Percentiles rank a stretch among this genome's conserved stretches.
These are phyloP conservation scores for Boleophthalmus pectinirostris DNA, from an alignment of 2,113 vertebrate genomes.

Conservation along the genomic window DNA sequence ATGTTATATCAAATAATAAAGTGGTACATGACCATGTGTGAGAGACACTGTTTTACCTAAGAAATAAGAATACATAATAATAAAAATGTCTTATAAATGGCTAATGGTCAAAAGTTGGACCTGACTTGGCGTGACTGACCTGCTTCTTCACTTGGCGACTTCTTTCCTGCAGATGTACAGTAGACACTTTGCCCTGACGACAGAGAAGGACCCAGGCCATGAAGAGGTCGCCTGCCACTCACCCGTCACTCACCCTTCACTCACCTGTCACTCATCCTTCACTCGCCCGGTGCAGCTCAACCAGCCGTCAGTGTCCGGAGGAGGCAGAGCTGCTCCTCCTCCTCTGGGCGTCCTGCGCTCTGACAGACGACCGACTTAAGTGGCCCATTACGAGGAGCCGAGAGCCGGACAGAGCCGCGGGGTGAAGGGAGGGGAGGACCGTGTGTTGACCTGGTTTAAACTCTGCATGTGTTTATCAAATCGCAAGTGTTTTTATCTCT, in stretches of 20 bases:
- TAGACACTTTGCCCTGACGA: not conserved
- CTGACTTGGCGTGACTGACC: not conserved
- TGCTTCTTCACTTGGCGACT: not conserved
- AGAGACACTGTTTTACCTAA: too few species aligned
- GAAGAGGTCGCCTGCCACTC: not conserved
- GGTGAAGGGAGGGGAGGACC: accelerated
- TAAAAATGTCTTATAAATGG: too few species aligned
- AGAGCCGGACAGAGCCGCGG: not conserved
- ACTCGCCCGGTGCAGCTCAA: too few species aligned
- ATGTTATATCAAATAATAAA: too few species aligned
- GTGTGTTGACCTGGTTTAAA: too few species aligned
- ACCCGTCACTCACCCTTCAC: not conserved
- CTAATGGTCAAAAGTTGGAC: too few species aligned
- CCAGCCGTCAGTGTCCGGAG: not conserved
- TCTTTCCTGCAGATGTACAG: not conserved
- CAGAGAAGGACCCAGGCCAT: not conserved
- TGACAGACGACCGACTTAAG: slow-evolving; percentile 7
- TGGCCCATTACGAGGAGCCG: not conserved
- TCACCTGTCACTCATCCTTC: too few species aligned
- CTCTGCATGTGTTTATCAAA: too few species aligned
- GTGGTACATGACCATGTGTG: too few species aligned
- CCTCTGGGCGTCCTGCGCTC: not conserved
- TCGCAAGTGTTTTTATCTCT: too few species aligned
- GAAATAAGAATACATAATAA: too few species aligned
- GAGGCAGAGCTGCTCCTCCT: not conserved